These are phyloP conservation scores for Norana najaformis DNA, from an alignment of 2,888 invertebrate genomes.

Conservation along the genomic window DNA sequence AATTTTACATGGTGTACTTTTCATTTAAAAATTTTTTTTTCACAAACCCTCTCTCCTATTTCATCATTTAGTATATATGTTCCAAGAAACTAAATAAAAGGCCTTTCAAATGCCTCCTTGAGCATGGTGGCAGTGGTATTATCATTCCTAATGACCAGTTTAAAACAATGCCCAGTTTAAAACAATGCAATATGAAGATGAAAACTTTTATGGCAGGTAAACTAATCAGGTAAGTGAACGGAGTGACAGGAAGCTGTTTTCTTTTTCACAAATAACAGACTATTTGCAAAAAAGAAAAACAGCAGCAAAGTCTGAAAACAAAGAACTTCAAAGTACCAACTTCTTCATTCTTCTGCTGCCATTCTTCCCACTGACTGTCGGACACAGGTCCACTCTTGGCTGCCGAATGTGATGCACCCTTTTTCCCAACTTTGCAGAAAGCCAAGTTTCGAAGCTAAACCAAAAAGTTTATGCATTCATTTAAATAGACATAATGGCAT, in stretches of 20 bases:
- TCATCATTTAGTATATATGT: too few species aligned
- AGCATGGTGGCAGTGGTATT: too few species aligned
- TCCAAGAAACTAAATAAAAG: background rate
- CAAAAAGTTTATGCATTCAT: background rate
- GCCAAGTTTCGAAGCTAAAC: background rate
- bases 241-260: too few species aligned
- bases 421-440: background rate
- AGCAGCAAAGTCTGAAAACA: background rate
- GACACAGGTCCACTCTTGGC: background rate
- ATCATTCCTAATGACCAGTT: too few species aligned
- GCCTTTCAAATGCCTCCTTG: too few species aligned
- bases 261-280: too few species aligned
- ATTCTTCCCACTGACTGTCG: constrained; percentile 20
- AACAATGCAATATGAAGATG: too few species aligned
- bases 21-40: background rate
- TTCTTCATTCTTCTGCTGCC: constrained; percentile 14
- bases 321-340: background rate
- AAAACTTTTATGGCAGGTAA: too few species aligned
- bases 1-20: background rate
- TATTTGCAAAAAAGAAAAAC: background rate
- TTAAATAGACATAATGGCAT: background rate
- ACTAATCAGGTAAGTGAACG: too few species aligned
- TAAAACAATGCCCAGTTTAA: too few species aligned
- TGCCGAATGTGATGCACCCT: background rate
- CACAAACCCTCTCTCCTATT: background rate